Evolutionary conservation across 2,113 vertebrate species (phyloP), one percentile per base, ranked within the genome.

Genomic region (Peromyscus maniculatus): DNA sequence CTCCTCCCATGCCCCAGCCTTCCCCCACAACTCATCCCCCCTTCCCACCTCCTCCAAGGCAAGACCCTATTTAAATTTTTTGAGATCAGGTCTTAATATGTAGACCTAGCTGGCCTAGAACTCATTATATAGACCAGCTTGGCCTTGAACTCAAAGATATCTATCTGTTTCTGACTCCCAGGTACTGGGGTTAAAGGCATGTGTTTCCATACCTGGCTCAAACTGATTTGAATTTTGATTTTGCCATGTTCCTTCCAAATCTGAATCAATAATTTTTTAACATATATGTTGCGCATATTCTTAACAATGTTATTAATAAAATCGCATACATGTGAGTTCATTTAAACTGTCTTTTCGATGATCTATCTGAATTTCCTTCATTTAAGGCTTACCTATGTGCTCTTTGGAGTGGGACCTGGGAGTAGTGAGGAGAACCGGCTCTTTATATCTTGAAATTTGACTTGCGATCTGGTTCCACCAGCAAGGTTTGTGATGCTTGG

Each of bases 211-310:
- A 36, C 31, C 49, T 36, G 17, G 17, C 78, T 57, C 52, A 80
- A 79, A 36, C n/a, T 74, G 55, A 91, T 59, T 87, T 91, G 26
- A 59, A 72, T 94, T 95, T 90, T 91, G 86, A 59, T 87, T 71
- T 55, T 72, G 39, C 7, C 69, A 91, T 39, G 55, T 78, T 74
- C 31, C 28, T 94, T 94, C 26, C 11, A 43, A 84, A 87, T 77
- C 83, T 49, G 1, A 69, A n/a, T 55, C 28, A 69, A 39, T 26
- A 62, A 91, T 67, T 64, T 92, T 33, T 64, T 79, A 31, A 59
- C 57, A 36, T 3, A 26, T 10, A n/a, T 83, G 2, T 88, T 88
- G 91, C 36, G 1, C 69, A 36, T 46, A 15, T 79, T 49, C 5
- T n/a, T 93, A 31, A 17, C 7, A 55, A 46, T 3, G 46, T 26